These are phyloP conservation scores for Cyclophora albipunctata DNA, from an alignment of 2,888 invertebrate genomes.

Conservation along the genomic window DNA sequence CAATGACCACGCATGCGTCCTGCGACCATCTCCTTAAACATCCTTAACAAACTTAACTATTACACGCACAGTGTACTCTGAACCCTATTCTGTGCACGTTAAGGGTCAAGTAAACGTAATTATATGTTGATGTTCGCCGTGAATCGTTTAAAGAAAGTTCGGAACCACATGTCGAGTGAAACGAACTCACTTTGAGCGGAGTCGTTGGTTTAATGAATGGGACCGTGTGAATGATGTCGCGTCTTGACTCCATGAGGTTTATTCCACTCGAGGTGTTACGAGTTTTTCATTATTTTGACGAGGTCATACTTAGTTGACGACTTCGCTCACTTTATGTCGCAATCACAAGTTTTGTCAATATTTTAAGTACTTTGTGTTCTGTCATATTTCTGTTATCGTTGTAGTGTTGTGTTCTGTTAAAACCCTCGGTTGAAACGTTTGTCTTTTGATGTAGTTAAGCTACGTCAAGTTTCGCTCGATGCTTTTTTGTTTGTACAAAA, in stretches of 20 bases:
- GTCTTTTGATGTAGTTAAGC: too few relatives aligned
- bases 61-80: slow-evolving; percentile 25
- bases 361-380: too few relatives aligned
- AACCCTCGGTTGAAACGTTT: too few relatives aligned
- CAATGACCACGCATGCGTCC: slow-evolving; percentile 60
- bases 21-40: slow-evolving; percentile 44
- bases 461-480: too few relatives aligned
- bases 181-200: slow-evolving; percentile 37
- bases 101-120: neutral
- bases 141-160: slow-evolving; percentile 53
- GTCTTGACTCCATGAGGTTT: slow-evolving; percentile 17
- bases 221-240: slow-evolving; percentile 28
- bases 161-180: slow-evolving; percentile 42
- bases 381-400: too few relatives aligned
- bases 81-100: slow-evolving; percentile 19
- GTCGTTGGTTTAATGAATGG: slow-evolving; percentile 42
- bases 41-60: slow-evolving; percentile 30
- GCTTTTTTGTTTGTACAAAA: too few relatives aligned
- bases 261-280: slow-evolving; percentile 8
- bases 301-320: neutral
- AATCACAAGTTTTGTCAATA: too few relatives aligned
- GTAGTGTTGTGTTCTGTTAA: too few relatives aligned
- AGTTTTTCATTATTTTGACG: slow-evolving; percentile 3
- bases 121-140: slow-evolving; percentile 11
- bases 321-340: too few relatives aligned